Evolutionary conservation across 2,113 vertebrate genomes (phyloP), one percentile per base, ranked within the genome.

Genomic region (Acrocephalus kingi): DNA sequence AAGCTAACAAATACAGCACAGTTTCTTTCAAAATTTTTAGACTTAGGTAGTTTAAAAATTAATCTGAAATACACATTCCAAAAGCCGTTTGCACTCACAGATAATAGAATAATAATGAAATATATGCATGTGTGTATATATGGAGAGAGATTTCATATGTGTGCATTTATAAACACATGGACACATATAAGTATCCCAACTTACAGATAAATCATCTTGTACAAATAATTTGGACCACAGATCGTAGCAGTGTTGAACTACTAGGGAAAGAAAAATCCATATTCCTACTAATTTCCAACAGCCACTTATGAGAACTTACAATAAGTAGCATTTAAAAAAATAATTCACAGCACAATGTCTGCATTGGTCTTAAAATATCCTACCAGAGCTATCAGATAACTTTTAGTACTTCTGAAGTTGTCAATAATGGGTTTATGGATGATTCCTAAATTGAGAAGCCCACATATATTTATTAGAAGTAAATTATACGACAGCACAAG

Each of bases 291-390:
- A 64, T 56, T 78, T 84, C 17, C 45, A 63, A 15, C 7, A 37
- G 10, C 1, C 15, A 30, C 52, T 45, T 81, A 39, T 39, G 17
- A 91, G 7, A 81, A 78, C 10, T 62, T 75, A 24, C 1, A 61
- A 35, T 10, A 79, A 83, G 25, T 8, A 48, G 1, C 8, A 39
- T 33, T 46, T 3, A 55, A 61, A 89, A 71, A 75, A n/a, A 21
- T 0, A 2, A 0, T 11, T 15, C 28, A 46, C 7, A 74, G 6
- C 19, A 22, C 12, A 21, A 11, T 63, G 13, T 13, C 35, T 62
- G 17, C 49, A 61, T 4, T 63, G 27, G 41, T 84, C 35, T 72
- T 75, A 11, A 78, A 87, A 64, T 16, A 49, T 23, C 23, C n/a
- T 48, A 46, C 16, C 9, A 48, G 16, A 85, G 48, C 13, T 51